Evolutionary conservation across 2,113 vertebrate species (phyloP).

Genomic region (Taxidea taxus): DNA sequence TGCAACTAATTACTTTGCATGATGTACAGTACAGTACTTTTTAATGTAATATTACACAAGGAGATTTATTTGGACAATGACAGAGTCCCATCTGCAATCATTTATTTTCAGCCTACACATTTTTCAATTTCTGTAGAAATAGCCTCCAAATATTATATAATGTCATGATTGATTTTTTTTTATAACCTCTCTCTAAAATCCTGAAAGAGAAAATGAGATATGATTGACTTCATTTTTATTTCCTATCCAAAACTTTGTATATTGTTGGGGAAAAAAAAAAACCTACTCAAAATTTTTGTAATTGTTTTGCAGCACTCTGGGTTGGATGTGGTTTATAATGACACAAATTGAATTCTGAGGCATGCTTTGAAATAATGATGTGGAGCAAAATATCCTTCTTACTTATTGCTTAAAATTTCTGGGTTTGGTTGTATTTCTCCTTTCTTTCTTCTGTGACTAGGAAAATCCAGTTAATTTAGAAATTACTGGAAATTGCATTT

Average conservation of each 20-base stretch:
- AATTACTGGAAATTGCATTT: neutral
- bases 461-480: neutral
- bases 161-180: neutral
- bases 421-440: neutral
- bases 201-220: neutral
- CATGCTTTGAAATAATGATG: conserved; percentile 13
- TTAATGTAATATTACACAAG: neutral
- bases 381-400: neutral
- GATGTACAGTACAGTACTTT: neutral
- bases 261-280: neutral
- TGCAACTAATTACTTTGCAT: neutral
- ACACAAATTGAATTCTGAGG: neutral
- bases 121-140: conserved; percentile 5
- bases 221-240: neutral
- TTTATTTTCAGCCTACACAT: neutral
- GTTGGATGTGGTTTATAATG: conserved; percentile 5
- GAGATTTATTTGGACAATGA: neutral
- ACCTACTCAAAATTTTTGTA: neutral
- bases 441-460: neutral
- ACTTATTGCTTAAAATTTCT: neutral
- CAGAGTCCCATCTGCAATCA: neutral
- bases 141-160: neutral
- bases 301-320: neutral
- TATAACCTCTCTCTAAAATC: neutral
- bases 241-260: neutral